Evolutionary conservation across 2,113 vertebrate genomes (phyloP).

Genomic region (Nematolebias whitei): DNA sequence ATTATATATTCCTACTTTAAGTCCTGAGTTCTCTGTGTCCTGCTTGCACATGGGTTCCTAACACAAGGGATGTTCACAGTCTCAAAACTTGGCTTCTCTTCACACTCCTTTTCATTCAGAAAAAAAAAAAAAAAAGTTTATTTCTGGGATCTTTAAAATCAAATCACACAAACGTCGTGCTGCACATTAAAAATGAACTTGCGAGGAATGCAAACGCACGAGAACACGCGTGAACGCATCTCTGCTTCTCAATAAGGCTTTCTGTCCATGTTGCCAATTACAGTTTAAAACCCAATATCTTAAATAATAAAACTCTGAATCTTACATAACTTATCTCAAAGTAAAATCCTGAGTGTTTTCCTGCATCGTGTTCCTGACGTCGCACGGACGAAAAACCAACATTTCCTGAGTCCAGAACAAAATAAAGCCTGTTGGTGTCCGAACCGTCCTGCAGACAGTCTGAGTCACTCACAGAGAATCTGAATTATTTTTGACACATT

Average conservation of each 20-base stretch:
- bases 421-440: not conserved
- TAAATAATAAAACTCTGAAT: not conserved
- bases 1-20: no score
- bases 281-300: not conserved
- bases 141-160: slow-evolving; percentile 1
- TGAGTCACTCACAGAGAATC: slow-evolving; percentile 29
- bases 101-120: not conserved
- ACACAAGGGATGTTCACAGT: not conserved
- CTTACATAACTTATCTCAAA: no score
- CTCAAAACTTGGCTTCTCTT: not conserved
- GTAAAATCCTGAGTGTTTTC: not conserved
- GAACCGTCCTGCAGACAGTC: slow-evolving; percentile 12
- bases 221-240: not conserved
- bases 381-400: slow-evolving; percentile 3
- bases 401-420: not conserved
- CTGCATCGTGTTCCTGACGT: slow-evolving; percentile 1
- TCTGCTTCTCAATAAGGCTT: not conserved
- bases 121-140: not conserved
- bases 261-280: not conserved
- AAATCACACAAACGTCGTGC: slow-evolving; percentile 1
- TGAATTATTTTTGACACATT: slow-evolving; percentile 15
- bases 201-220: slow-evolving; percentile 15
- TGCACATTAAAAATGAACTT: slow-evolving; percentile 6
- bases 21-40: no score
- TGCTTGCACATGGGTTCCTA: no score